These are phyloP conservation scores for Dryobota labecula DNA, from an alignment of 2,888 invertebrate species.

Conservation along the genomic window DNA sequence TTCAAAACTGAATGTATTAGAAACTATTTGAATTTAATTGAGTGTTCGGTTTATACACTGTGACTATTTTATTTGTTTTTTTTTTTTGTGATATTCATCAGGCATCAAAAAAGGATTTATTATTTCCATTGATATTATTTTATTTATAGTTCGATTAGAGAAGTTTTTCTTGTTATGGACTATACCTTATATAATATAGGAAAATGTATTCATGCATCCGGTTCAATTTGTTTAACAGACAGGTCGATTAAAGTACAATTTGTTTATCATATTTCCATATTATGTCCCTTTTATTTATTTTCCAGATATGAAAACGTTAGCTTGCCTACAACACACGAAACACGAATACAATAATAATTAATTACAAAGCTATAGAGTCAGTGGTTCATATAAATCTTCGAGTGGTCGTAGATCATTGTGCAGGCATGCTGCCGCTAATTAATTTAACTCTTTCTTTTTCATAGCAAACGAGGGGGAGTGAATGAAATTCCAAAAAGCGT, in stretches of 20 bases:
- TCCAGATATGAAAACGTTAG: conserved; percentile 28
- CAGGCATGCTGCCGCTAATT: conserved; percentile 84
- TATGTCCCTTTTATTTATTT: conserved; percentile 31
- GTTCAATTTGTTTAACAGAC: conserved; percentile 25
- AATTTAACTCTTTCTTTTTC: conserved; percentile 85
- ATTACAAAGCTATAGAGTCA: conserved; percentile 59
- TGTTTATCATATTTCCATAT: conserved; percentile 33
- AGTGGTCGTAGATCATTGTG: conserved; percentile 80
- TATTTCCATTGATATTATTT: conserved; percentile 4
- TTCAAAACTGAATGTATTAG: conserved; percentile 63
- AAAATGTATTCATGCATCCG: conserved; percentile 33
- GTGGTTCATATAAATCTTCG: conserved; percentile 74
- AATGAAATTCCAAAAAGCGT: conserved; percentile 87
- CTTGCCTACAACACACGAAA: conserved; percentile 43
- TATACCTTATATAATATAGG: conserved; percentile 12
- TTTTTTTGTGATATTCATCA: not conserved
- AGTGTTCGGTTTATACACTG: conserved; percentile 1
- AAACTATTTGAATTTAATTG: conserved; percentile 60
- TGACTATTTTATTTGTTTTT: not conserved
- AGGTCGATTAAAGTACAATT: conserved; percentile 23
- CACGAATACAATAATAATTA: conserved; percentile 60
- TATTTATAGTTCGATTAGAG: not conserved
- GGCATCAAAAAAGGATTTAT: not conserved
- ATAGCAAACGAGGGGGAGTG: conserved; percentile 81
- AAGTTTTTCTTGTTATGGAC: conserved; percentile 3